Evolutionary conservation across 2,113 vertebrate genomes (phyloP).

Genomic region (Willisornis vidua): DNA sequence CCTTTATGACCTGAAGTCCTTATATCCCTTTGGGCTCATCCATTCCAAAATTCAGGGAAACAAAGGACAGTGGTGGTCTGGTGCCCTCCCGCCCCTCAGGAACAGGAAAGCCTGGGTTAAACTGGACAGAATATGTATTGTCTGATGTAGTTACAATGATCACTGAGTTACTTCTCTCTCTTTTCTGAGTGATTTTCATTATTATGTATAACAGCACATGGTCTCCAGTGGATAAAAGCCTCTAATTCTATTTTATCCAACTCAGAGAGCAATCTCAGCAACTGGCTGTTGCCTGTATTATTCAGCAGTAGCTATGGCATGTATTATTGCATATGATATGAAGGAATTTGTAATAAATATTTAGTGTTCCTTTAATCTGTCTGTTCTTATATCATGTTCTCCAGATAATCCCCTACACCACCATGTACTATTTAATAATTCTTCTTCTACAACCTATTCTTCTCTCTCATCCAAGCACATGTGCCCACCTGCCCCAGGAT

Average conservation of each 20-base stretch:
- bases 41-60: background rate
- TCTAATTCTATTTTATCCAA: constrained; percentile 68
- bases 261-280: constrained; percentile 54
- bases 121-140: background rate
- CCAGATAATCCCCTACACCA: constrained; percentile 47
- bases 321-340: background rate
- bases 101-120: background rate
- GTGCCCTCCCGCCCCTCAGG: background rate
- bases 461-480: background rate
- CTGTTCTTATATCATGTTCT: constrained; percentile 21
- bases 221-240: constrained; percentile 36
- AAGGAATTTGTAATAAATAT: constrained; percentile 41
- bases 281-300: constrained; percentile 48
- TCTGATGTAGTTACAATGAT: background rate
- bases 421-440: constrained; percentile 22
- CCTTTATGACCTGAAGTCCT: background rate
- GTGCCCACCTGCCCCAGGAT: background rate
- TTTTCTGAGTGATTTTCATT: constrained; percentile 53
- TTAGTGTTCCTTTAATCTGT: constrained; percentile 58
- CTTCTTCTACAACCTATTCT: constrained; percentile 17
- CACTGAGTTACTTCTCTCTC: constrained; percentile 2
- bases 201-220: constrained; percentile 38
- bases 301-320: constrained; percentile 24
- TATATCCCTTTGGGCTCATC: background rate
- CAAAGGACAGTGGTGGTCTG: background rate